Evolutionary conservation across 1,140 invertebrate species (phyloP).

Genomic region (Hylyphantes graminicola): DNA sequence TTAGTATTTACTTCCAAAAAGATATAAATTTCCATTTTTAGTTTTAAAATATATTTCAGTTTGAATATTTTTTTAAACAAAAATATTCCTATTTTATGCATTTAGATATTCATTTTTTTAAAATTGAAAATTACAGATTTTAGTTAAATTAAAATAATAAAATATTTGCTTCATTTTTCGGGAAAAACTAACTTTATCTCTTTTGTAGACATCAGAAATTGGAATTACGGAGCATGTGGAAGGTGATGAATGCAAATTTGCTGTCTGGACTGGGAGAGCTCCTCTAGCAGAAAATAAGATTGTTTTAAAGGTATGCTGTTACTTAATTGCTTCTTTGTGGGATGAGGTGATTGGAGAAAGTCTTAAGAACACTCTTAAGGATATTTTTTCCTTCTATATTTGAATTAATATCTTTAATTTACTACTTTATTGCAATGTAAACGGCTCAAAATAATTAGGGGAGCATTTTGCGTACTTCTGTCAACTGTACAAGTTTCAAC

Average conservation of each 20-base stretch:
- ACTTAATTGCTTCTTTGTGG: neutral
- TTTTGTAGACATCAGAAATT: constrained; percentile 86
- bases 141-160: neutral
- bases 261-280: constrained; percentile 91
- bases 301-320: constrained; percentile 78
- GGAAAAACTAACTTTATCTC: neutral
- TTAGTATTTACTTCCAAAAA: too few species aligned
- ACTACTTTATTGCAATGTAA: too few species aligned
- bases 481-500: too few species aligned
- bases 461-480: too few species aligned
- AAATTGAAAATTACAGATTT: neutral
- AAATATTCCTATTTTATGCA: neutral
- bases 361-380: neutral
- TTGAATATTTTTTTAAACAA: too few species aligned
- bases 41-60: too few species aligned
- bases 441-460: too few species aligned
- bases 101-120: neutral
- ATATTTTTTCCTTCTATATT: too few species aligned
- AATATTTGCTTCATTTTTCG: neutral
- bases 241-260: constrained; percentile 98
- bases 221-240: constrained; percentile 99
- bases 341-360: neutral
- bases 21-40: too few species aligned
- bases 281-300: constrained; percentile 94
- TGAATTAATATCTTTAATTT: too few species aligned